A percentile compares a stretch with the other conserved stretches of the same genome.
Conservation (phyloP, 2,797 vertebrate genomes). For the Coccyzus lansbergi region DNA sequence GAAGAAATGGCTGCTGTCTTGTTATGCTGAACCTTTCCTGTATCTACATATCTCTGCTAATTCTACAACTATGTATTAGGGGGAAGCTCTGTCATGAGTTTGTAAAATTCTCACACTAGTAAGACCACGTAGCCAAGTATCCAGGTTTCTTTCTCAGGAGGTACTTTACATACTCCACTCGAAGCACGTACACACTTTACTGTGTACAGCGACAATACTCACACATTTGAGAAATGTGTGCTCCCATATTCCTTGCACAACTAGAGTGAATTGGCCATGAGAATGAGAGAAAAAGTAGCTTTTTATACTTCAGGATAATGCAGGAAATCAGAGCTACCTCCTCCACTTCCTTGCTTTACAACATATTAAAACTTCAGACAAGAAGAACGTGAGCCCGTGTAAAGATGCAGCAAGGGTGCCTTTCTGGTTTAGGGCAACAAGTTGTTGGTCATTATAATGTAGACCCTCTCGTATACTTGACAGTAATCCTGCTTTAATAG, state of each 20-base stretch:
- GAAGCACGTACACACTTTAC: rapidly evolving
- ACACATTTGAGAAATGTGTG: rapidly evolving
- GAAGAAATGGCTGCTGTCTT: not conserved
- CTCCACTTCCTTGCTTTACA: not conserved
- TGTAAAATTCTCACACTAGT: not conserved
- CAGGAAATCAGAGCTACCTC: not conserved
- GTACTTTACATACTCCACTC: rapidly evolving
- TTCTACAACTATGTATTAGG: not conserved
- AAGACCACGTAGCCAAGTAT: not conserved
- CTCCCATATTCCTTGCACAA: not conserved
- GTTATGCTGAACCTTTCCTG: not conserved
- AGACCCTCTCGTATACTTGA: not conserved
- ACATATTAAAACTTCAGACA: not conserved
- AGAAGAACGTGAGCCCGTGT: not conserved
- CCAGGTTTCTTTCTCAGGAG: not conserved
- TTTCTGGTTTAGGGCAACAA: not conserved
- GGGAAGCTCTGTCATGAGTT: not conserved
- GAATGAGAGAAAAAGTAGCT: not conserved
- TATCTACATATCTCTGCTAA: not conserved
- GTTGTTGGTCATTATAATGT: not conserved
- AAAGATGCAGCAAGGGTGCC: not conserved
- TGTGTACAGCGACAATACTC: rapidly evolving
- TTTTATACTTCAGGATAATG: not conserved
- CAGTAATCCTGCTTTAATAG: not conserved
- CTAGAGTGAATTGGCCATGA: not conserved